phyloP scores from a whole-genome alignment of 2,797 vertebrate species.

The Odontamblyopus lacepedii region DNA sequence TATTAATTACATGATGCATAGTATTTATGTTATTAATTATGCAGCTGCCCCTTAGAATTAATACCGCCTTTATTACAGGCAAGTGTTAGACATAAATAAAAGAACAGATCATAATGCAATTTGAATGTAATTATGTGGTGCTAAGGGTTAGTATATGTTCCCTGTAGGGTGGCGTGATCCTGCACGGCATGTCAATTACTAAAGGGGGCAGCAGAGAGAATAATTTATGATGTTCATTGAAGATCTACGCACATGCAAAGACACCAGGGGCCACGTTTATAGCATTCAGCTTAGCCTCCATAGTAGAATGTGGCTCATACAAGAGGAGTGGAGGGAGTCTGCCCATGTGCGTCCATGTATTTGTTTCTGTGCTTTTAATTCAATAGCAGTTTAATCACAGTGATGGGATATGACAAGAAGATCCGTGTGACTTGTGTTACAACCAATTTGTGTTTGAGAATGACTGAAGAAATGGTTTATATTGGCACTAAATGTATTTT shows the following conservation, averaged over 20 bases:
- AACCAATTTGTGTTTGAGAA: background rate
- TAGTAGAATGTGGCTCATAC: background rate
- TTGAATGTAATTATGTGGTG: constrained; percentile 21
- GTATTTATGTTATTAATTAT: constrained; percentile 27
- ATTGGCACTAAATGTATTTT: too few relatives aligned
- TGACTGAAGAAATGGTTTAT: too few relatives aligned
- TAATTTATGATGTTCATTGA: constrained; percentile 9
- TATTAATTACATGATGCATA: constrained; percentile 9
- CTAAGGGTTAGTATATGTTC: constrained; percentile 7
- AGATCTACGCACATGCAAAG: constrained; percentile 3
- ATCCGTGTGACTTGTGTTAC: background rate
- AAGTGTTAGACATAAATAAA: constrained; percentile 19
- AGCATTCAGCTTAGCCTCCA: background rate
- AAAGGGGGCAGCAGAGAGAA: constrained; percentile 4
- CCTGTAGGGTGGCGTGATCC: background rate
- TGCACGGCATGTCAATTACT: constrained; percentile 8
- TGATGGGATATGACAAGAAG: too few relatives aligned
- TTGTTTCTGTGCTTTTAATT: background rate
- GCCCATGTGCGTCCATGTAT: background rate
- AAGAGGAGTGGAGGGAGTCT: background rate
- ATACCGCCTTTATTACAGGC: constrained; percentile 13
- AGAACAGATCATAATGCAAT: constrained; percentile 18
- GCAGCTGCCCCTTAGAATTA: constrained; percentile 4
- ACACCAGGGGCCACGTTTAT: background rate
- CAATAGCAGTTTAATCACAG: background rate